These are phyloP conservation scores for Corythaixoides concolor DNA, from an alignment of 2,113 vertebrate genomes.

Conservation along the genomic window DNA sequence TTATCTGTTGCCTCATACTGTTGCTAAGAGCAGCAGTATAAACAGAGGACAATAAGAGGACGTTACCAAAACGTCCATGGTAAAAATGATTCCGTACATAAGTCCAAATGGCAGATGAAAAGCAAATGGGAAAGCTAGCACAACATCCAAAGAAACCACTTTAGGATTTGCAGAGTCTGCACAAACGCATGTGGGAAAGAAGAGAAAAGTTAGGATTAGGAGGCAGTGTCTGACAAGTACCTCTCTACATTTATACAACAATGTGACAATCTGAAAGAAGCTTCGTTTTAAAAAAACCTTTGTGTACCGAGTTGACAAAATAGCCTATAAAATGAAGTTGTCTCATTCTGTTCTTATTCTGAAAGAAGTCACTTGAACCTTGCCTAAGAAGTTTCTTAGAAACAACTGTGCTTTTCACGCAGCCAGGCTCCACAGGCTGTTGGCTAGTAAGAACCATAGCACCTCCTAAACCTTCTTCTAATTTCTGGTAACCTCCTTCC, in stretches of 20 bases:
- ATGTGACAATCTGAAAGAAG: not conserved
- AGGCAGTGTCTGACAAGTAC: not conserved
- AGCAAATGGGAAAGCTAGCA: not conserved
- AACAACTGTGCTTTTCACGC: not conserved
- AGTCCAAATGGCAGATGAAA: not conserved
- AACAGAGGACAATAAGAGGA: not conserved
- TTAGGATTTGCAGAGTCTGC: not conserved
- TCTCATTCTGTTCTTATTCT: not conserved
- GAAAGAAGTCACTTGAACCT: not conserved
- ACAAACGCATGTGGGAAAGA: not conserved
- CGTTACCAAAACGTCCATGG: fast-evolving
- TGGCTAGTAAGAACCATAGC: not conserved
- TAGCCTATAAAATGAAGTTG: not conserved
- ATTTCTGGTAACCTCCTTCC: constrained; percentile 21
- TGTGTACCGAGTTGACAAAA: not conserved
- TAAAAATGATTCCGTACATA: not conserved
- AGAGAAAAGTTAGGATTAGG: not conserved
- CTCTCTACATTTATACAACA: not conserved
- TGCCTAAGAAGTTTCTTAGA: not conserved
- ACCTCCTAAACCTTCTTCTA: not conserved
- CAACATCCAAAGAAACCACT: not conserved
- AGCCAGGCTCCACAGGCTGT: not conserved
- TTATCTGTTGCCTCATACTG: not conserved
- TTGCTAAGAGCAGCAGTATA: not conserved
- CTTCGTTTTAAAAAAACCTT: not conserved